Percentiles rank a stretch among this genome's conserved stretches.
These are phyloP conservation scores for Creontiades dilutus DNA, from an alignment of 2,888 invertebrate genomes.

Conservation along the genomic window DNA sequence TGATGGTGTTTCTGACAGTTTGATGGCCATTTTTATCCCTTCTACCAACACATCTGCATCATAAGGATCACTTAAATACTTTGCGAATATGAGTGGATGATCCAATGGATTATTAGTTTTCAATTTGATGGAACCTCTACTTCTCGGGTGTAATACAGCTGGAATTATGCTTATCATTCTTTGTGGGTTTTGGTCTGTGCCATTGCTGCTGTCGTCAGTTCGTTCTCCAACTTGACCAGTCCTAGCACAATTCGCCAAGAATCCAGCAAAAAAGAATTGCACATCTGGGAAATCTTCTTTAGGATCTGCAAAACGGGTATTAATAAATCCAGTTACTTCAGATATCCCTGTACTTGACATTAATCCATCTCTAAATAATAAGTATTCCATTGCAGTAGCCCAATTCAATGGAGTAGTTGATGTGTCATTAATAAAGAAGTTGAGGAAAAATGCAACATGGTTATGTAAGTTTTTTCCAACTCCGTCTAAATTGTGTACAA, in stretches of 20 bases:
- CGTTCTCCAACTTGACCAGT: conserved; percentile 92
- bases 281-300: conserved; percentile 89
- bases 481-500: conserved; percentile 86
- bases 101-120: conserved; percentile 88
- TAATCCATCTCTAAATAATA: conserved; percentile 91
- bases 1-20: conserved; percentile 85
- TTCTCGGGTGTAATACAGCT: conserved; percentile 91
- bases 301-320: conserved; percentile 86
- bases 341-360: conserved; percentile 94
- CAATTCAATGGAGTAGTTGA: conserved; percentile 92
- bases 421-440: conserved; percentile 90
- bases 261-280: conserved; percentile 92
- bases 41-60: conserved; percentile 90
- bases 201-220: conserved; percentile 80
- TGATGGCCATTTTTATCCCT: conserved; percentile 89
- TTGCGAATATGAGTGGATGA: conserved; percentile 91
- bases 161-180: conserved; percentile 88
- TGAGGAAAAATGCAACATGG: conserved; percentile 89
- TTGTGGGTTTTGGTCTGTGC: conserved; percentile 73
- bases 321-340: conserved; percentile 91
- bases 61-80: conserved; percentile 87
- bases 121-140: conserved; percentile 88
- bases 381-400: conserved; percentile 95
- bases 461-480: conserved; percentile 93
- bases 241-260: conserved; percentile 90